Evolutionary conservation across 2,888 invertebrate species (phyloP).

Genomic region (Drosophila villosipedis): DNA sequence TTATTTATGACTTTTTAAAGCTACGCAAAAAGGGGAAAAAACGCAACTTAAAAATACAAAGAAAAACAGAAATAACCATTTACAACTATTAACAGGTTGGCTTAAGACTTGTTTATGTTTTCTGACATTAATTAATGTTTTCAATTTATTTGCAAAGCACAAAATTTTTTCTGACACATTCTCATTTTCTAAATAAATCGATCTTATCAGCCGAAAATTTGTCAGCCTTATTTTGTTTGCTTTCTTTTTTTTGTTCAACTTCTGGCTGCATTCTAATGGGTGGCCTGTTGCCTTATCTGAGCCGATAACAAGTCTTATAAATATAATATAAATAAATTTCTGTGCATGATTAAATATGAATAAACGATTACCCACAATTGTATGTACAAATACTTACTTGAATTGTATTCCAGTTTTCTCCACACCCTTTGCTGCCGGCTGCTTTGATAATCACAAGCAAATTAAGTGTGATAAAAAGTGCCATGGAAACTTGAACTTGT

Average conservation of each 20-base stretch:
- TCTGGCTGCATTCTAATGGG: conserved; percentile 23
- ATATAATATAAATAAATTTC: conserved; percentile 32
- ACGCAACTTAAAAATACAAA: not conserved
- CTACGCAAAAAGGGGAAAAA: not conserved
- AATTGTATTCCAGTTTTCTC: conserved; percentile 10
- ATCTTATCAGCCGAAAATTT: conserved; percentile 40
- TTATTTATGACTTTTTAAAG: not conserved
- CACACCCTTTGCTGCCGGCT: not conserved
- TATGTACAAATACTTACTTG: conserved; percentile 17
- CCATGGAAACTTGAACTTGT: conserved; percentile 55
- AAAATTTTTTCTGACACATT: conserved; percentile 24
- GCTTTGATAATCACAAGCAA: conserved; percentile 21
- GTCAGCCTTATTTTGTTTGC: not conserved
- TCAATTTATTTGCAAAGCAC: not conserved
- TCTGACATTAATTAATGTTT: not conserved
- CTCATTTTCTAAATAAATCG: conserved; percentile 27
- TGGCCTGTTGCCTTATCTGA: conserved; percentile 45
- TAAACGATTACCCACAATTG: conserved; percentile 43
- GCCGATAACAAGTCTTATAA: conserved; percentile 41
- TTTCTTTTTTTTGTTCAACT: not conserved
- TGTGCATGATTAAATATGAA: conserved; percentile 9
- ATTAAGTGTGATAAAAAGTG: conserved; percentile 47
- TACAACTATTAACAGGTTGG: not conserved
- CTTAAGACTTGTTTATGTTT: not conserved
- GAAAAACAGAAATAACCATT: not conserved